Evolutionary conservation across 2,888 invertebrate genomes (phyloP).

Genomic region (Micropterix aruncella): DNA sequence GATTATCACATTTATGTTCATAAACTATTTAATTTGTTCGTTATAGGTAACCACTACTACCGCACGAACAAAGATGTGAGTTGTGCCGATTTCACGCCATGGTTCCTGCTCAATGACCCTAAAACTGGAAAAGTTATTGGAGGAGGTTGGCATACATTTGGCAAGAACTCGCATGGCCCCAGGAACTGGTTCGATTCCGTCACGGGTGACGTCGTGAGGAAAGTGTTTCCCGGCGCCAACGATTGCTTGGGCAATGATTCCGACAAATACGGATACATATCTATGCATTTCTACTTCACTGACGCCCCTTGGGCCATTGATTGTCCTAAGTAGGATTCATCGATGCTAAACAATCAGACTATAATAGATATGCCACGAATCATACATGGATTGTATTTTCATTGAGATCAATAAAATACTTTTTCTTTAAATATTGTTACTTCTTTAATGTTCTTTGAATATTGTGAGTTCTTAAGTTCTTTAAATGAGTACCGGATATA

Average conservation of each 20-base stretch:
- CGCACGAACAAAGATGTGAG: conserved; percentile 9
- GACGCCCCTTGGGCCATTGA: conserved; percentile 13
- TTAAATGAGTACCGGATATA: too few relatives aligned
- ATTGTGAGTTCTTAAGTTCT: too few relatives aligned
- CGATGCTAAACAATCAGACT: too few relatives aligned
- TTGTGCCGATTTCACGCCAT: conserved; percentile 11
- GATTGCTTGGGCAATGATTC: conserved; percentile 11
- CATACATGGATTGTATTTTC: too few relatives aligned
- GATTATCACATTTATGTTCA: too few relatives aligned
- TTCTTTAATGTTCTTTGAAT: too few relatives aligned
- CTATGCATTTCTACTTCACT: conserved; percentile 13
- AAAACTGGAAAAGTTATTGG: conserved; percentile 9
- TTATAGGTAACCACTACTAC: conserved; percentile 14
- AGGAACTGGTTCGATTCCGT: conserved; percentile 12
- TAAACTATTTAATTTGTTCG: too few relatives aligned
- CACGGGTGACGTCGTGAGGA: conserved; percentile 6
- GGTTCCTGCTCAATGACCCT: conserved; percentile 11
- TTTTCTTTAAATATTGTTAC: too few relatives aligned
- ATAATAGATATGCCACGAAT: too few relatives aligned
- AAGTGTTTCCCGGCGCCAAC: conserved; percentile 10
- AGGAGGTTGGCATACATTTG: conserved; percentile 12
- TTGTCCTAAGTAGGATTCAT: too few relatives aligned
- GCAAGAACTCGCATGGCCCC: conserved; percentile 6
- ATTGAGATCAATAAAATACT: too few relatives aligned
- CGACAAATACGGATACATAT: conserved; percentile 11